These are phyloP conservation scores for Poeciliopsis presidionis DNA, from an alignment of 2,797 vertebrate genomes.

Conservation along the genomic window DNA sequence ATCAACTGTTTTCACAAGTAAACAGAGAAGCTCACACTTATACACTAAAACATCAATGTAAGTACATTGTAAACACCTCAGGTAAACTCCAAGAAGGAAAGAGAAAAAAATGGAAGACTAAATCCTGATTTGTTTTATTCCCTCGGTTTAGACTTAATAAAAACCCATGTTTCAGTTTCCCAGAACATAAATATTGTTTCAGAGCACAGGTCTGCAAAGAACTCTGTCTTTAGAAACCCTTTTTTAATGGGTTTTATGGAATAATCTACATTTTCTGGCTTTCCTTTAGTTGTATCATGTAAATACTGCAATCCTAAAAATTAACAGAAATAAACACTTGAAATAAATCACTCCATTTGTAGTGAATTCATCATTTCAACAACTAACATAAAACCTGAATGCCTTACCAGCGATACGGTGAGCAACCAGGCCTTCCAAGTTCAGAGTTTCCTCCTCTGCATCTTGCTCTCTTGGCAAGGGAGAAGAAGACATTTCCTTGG, in stretches of 20 bases:
- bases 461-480: conserved; percentile 81
- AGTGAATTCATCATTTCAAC: not conserved
- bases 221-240: not conserved
- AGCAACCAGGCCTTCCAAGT: conserved; percentile 94
- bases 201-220: not conserved
- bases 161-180: not conserved
- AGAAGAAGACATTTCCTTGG: conserved; percentile 77
- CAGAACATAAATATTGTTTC: not conserved
- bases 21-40: not conserved
- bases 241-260: not conserved
- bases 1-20: not conserved
- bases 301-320: not conserved
- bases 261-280: not conserved
- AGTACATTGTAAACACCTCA: not conserved
- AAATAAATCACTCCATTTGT: not conserved
- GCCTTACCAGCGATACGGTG: conserved; percentile 94
- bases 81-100: not conserved
- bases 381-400: not conserved
- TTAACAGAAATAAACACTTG: not conserved
- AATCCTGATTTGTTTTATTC: not conserved
- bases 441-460: conserved; percentile 87
- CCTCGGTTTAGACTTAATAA: not conserved
- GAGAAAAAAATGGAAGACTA: not conserved
- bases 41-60: not conserved
- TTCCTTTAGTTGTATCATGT: not conserved